Conservation (phyloP, 1,140 invertebrate species). For the Heliconius hewitsoni region DNA sequence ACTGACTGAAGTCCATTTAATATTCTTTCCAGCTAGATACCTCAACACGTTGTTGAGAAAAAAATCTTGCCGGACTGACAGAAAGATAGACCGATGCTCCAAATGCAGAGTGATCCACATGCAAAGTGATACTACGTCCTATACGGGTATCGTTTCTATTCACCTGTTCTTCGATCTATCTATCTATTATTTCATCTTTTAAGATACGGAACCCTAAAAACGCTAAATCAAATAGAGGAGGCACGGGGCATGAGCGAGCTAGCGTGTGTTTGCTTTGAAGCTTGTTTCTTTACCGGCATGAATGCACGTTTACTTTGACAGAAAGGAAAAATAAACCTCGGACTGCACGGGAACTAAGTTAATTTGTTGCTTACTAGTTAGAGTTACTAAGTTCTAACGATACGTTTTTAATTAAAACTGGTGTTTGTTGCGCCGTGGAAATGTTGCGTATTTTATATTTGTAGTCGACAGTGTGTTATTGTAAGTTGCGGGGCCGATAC, state of each 20-base stretch:
- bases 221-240: slow-evolving; percentile 55
- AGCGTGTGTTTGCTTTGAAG: slow-evolving; percentile 40
- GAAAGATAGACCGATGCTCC: too few species aligned
- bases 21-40: too few species aligned
- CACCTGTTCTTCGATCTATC: too few species aligned
- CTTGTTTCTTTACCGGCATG: slow-evolving; percentile 36
- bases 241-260: slow-evolving; percentile 27
- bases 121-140: too few species aligned
- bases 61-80: too few species aligned
- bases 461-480: background rate
- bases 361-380: slow-evolving; percentile 31
- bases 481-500: background rate
- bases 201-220: too few species aligned
- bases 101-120: too few species aligned
- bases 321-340: slow-evolving; percentile 41
- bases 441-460: slow-evolving; percentile 9
- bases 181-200: too few species aligned
- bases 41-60: too few species aligned
- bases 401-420: slow-evolving; percentile 22
- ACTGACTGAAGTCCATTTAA: too few species aligned
- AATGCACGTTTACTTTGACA: slow-evolving; percentile 41
- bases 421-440: slow-evolving; percentile 1
- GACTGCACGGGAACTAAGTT: slow-evolving; percentile 31
- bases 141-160: too few species aligned
- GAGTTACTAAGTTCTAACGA: slow-evolving; percentile 23